Base-by-base conservation (phyloP, 2,888 invertebrate genomes). In the Oscheius myriophilus region DNA sequence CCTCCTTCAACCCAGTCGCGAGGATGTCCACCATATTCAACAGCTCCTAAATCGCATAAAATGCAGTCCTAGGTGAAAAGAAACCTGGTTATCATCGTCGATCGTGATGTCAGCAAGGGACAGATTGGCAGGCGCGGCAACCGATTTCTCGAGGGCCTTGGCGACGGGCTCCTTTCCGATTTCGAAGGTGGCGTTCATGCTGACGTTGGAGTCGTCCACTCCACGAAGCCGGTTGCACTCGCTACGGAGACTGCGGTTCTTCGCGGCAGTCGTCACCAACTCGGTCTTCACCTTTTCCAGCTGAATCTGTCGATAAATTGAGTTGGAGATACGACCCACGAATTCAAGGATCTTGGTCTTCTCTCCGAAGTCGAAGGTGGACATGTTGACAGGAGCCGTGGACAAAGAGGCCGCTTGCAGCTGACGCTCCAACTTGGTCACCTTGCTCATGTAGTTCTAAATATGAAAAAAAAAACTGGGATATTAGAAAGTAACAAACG, bases 221-320 rank as follows among this genome's bases (percentile, higher is more conserved):
- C 61, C 61, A 46, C 46, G 25, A 11, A 61, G 51, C 0, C 49
- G 26, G 26, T 61, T 61, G 25, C 46, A 46, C 33, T 61, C 49
- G 4, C 16, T 61, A 2, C 61, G 46, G 7, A 61, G 33, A 25
- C n/a, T 33, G 18, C 39, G 46, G 26, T 61, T 61, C 33, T 18
- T 61, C 9, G 46, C n/a, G 7, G 25, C 26, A 11, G 25, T 26
- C n/a, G n/a, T n/a, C 12, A 49, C 7, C 18, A 61, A 18, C 12
- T 61, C 61, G 3, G 4, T 61, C 26, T 61, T 61, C 61, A 61
- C 49, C 39, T 61, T 61, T n/a, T 61, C 49, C 16, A 61, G 33
- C 61, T 61, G 46, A 26, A 59, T 4, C 3, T 16, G 39, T n/a
- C 21, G n/a, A 16, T n/a, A 54, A 4, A 21, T 6, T 3, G 25